phyloP scores from a whole-genome alignment of 2,797 vertebrate genomes.

The Mus minutoides region DNA sequence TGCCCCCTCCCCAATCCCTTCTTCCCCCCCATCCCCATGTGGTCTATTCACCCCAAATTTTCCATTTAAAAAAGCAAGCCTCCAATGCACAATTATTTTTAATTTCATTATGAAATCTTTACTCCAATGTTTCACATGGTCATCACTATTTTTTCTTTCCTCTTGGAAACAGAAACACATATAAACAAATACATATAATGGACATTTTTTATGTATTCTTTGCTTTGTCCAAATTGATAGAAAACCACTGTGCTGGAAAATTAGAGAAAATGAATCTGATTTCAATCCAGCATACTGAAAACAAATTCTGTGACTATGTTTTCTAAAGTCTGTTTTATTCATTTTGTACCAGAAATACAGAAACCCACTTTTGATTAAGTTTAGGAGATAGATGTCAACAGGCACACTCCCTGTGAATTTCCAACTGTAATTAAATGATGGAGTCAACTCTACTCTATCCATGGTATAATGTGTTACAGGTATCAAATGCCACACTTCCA shows the following conservation, averaged over 20 bases:
- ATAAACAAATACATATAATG: background rate
- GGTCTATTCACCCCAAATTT: background rate
- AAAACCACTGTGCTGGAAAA: conserved; percentile 44
- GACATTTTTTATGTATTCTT: background rate
- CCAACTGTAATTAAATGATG: background rate
- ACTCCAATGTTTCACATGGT: background rate
- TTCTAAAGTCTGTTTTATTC: background rate
- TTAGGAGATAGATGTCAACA: background rate
- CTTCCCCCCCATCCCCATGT: too few species aligned
- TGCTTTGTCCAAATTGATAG: conserved; percentile 12
- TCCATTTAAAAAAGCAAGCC: background rate
- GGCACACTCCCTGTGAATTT: background rate
- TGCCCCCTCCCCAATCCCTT: rapidly evolving
- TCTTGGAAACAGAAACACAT: background rate
- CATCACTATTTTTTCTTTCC: background rate
- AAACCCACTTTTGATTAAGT: background rate
- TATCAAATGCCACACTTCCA: background rate
- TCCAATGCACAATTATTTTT: background rate
- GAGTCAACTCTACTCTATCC: background rate
- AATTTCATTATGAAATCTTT: conserved; percentile 22
- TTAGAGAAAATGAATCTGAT: background rate
- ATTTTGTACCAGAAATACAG: background rate
- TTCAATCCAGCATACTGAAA: conserved; percentile 3
- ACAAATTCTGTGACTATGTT: background rate
- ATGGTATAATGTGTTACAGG: background rate